These are phyloP conservation scores for Agapornis canus DNA, from an alignment of 2,797 vertebrate genomes.

Conservation along the genomic window DNA sequence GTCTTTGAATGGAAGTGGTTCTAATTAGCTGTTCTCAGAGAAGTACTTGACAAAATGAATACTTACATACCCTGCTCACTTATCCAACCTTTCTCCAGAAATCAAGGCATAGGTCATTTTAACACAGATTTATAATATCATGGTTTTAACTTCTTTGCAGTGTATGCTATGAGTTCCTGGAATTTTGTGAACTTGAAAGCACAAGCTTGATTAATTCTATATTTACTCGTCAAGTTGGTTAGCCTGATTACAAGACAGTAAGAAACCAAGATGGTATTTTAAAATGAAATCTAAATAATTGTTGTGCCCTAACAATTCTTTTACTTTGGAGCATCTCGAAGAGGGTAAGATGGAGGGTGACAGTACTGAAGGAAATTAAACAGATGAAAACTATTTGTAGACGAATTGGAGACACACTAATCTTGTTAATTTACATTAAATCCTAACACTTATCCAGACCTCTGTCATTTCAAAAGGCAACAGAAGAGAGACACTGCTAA, in stretches of 20 bases:
- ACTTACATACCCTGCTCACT: not conserved
- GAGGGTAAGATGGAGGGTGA: slow-evolving; percentile 29
- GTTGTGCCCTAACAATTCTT: slow-evolving; percentile 37
- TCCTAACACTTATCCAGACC: slow-evolving; percentile 56
- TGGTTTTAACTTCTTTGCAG: not conserved
- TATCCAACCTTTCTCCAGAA: not conserved
- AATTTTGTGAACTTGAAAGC: slow-evolving; percentile 14
- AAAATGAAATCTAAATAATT: slow-evolving; percentile 51
- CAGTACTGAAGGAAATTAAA: slow-evolving; percentile 57
- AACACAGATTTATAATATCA: not conserved
- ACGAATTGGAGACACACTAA: slow-evolving; percentile 42
- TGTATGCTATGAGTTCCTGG: not conserved
- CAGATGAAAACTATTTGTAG: slow-evolving; percentile 55
- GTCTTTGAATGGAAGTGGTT: slow-evolving; percentile 12
- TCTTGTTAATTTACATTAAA: slow-evolving; percentile 70
- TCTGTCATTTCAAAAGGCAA: slow-evolving; percentile 60
- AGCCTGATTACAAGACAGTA: not conserved
- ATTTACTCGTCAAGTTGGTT: slow-evolving; percentile 34
- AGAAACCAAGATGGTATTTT: slow-evolving; percentile 36
- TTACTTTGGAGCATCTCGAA: slow-evolving; percentile 50
- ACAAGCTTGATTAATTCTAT: slow-evolving; percentile 34
- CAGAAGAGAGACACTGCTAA: slow-evolving; percentile 50
- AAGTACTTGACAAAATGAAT: slow-evolving; percentile 20
- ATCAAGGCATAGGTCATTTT: not conserved
- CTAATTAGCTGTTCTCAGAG: slow-evolving; percentile 20